phyloP scores from a whole-genome alignment of 2,113 vertebrate species.

The Panurus biarmicus region DNA sequence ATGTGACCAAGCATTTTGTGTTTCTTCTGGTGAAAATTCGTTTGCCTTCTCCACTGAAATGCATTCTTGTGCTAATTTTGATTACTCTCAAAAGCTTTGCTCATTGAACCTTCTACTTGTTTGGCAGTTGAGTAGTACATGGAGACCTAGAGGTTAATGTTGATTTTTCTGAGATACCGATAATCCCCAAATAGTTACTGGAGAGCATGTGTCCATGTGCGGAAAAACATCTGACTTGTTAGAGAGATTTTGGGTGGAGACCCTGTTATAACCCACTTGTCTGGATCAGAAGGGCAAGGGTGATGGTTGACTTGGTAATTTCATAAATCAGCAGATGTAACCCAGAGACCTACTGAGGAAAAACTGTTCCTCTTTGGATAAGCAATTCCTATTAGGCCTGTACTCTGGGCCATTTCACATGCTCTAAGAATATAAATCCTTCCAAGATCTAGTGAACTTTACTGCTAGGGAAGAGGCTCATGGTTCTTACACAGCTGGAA shows the following conservation, averaged over 20 bases:
- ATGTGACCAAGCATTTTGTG: background rate
- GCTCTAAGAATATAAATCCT: background rate
- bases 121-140: background rate
- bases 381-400: background rate
- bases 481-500: background rate
- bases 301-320: background rate
- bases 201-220: background rate
- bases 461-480: background rate
- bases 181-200: background rate
- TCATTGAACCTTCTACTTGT: background rate
- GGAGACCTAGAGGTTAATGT: background rate
- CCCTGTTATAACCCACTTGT: background rate
- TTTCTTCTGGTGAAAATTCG: background rate
- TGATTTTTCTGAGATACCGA: background rate
- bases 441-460: background rate
- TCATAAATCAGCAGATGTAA: background rate
- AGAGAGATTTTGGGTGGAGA: background rate
- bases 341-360: background rate
- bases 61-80: background rate
- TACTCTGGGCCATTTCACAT: background rate
- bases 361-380: background rate
- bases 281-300: conserved; percentile 4
- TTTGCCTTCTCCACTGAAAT: background rate
- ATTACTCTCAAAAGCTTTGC: background rate
- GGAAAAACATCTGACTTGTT: background rate